Evolutionary conservation across 2,797 vertebrate species (phyloP).

Genomic region (Notoglanidium macrostoma): DNA sequence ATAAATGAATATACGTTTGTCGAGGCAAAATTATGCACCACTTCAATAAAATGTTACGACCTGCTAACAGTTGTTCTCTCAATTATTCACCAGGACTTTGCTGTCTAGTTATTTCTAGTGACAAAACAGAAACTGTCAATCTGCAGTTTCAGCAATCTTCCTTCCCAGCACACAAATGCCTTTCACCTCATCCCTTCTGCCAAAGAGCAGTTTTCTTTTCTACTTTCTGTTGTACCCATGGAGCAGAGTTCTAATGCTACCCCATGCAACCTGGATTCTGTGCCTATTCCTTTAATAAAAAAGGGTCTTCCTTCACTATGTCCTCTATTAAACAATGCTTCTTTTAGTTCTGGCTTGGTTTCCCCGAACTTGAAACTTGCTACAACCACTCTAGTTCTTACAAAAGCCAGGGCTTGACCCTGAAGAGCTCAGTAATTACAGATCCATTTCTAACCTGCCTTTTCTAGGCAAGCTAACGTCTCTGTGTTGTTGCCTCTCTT

Average conservation of each 20-base stretch:
- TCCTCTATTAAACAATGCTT: not conserved
- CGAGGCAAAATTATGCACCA: not conserved
- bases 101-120: not conserved
- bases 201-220: not conserved
- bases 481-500: not conserved
- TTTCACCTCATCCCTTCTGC: not conserved
- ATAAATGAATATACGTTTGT: not conserved
- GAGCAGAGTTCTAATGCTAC: not conserved
- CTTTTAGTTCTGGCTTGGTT: not conserved
- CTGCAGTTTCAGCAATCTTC: not conserved
- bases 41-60: not conserved
- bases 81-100: not conserved
- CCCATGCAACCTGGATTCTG: not conserved
- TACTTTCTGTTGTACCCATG: not conserved
- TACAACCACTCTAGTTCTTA: not conserved
- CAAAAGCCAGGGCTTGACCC: not conserved
- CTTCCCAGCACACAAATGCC: not conserved
- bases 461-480: slow-evolving; percentile 21
- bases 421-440: slow-evolving; percentile 14
- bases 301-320: not conserved
- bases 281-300: not conserved
- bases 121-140: not conserved
- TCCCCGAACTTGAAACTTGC: not conserved
- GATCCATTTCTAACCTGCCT: slow-evolving; percentile 1
- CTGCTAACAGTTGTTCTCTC: not conserved